A percentile compares a stretch with the other conserved stretches of the same genome.
Evolutionary conservation across 1,140 invertebrate species (phyloP).

Genomic region (Coelopa frigida): DNA sequence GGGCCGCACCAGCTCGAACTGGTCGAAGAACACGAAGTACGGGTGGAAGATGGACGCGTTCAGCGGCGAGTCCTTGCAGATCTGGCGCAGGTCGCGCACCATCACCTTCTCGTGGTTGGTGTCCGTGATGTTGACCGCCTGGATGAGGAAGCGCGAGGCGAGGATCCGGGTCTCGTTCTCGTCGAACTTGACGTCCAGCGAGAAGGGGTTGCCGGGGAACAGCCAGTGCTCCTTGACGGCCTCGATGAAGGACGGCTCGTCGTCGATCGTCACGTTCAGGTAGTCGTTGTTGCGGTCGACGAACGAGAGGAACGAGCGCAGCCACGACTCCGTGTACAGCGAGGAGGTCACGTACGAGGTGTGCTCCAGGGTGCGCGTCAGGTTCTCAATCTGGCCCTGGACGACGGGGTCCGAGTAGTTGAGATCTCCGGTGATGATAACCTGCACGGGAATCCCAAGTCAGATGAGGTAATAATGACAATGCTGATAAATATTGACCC

Average conservation of each 20-base stretch:
- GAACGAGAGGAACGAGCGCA: conserved; percentile 76
- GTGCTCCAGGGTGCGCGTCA: conserved; percentile 73
- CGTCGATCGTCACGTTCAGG: conserved; percentile 64
- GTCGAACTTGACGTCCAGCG: conserved; percentile 80
- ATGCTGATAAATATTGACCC: conserved; percentile 6
- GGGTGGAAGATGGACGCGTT: conserved; percentile 91
- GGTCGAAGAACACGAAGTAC: conserved; percentile 92
- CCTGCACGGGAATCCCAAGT: conserved; percentile 48
- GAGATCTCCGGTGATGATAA: conserved; percentile 75
- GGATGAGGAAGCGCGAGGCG: conserved; percentile 79
- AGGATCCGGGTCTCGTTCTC: conserved; percentile 64
- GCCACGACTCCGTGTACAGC: conserved; percentile 85
- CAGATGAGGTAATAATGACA: neutral
- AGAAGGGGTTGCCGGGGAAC: conserved; percentile 63
- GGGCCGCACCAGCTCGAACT: conserved; percentile 87
- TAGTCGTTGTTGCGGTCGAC: conserved; percentile 66
- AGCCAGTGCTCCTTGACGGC: conserved; percentile 70
- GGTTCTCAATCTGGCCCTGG: conserved; percentile 69
- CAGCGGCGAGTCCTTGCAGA: conserved; percentile 69
- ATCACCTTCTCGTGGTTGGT: conserved; percentile 89
- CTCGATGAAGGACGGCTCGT: conserved; percentile 65
- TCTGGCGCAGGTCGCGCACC: conserved; percentile 68
- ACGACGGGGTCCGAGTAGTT: conserved; percentile 77
- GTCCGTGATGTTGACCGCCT: conserved; percentile 81
- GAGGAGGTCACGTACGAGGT: conserved; percentile 71